Evolutionary conservation across 2,797 vertebrate species (phyloP).

Genomic region (Poecile montanus): DNA sequence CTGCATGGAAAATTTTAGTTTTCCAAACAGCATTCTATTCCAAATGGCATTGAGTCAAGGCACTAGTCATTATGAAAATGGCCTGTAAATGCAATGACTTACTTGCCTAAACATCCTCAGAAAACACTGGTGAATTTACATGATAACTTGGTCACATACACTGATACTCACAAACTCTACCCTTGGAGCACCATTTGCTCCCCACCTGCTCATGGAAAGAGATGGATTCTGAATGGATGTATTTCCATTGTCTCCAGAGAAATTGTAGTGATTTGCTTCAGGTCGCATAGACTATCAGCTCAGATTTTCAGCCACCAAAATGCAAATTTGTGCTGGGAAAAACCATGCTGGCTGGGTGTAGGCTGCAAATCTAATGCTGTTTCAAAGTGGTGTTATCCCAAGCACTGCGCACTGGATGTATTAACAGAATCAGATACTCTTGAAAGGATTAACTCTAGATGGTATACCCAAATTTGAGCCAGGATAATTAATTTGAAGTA

Average conservation of each 20-base stretch:
- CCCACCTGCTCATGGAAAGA: not conserved
- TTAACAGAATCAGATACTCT: not conserved
- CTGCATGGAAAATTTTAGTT: not conserved
- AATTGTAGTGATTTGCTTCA: not conserved
- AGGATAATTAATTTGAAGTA: not conserved
- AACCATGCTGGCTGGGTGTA: not conserved
- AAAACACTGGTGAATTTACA: not conserved
- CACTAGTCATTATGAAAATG: not conserved
- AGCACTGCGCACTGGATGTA: not conserved
- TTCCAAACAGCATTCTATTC: not conserved
- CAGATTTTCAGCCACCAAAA: not conserved
- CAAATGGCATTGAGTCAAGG: not conserved
- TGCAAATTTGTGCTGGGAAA: not conserved
- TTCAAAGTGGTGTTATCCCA: not conserved
- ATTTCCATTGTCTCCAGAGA: not conserved
- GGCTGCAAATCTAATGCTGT: not conserved
- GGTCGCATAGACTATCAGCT: not conserved
- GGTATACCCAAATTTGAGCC: not conserved
- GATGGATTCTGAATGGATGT: not conserved
- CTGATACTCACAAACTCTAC: not conserved
- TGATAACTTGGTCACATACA: not conserved
- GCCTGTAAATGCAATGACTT: not conserved
- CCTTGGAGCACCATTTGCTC: not conserved
- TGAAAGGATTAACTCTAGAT: not conserved
- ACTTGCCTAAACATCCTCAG: not conserved